These are phyloP conservation scores for Proisotoma minuta DNA, from an alignment of 2,888 invertebrate species.

Conservation along the genomic window DNA sequence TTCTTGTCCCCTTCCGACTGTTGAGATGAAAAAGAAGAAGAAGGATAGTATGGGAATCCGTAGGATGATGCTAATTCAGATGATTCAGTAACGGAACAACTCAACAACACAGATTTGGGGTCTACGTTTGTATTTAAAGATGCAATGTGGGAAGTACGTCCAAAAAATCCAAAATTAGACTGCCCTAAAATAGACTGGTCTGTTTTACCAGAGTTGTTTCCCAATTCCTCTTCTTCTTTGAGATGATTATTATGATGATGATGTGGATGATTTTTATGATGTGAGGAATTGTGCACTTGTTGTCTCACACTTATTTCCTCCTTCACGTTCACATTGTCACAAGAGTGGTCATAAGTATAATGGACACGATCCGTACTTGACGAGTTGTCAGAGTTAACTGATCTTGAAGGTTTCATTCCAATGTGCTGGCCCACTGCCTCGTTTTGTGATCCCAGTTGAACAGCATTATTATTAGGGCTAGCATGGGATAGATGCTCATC, in stretches of 20 bases:
- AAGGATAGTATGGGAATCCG: constrained; percentile 5
- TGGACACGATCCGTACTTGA: constrained; percentile 44
- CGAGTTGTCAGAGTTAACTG: constrained; percentile 41
- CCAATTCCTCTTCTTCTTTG: constrained; percentile 3
- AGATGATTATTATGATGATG: neutral
- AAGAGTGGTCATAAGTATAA: no score
- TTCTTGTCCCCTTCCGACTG: constrained; percentile 1
- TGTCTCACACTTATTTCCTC: neutral
- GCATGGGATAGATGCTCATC: constrained; percentile 2
- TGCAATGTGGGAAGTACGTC: constrained; percentile 18
- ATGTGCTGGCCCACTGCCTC: constrained; percentile 19
- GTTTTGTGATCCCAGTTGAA: constrained; percentile 5
- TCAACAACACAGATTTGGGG: constrained; percentile 20
- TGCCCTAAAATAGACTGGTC: constrained; percentile 39
- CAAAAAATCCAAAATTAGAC: constrained; percentile 43
- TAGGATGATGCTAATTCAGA: constrained; percentile 3
- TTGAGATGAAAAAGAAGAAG: no score
- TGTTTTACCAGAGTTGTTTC: constrained; percentile 18
- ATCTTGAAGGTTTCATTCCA: constrained; percentile 26
- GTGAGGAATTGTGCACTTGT: neutral
- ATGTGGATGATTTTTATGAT: neutral
- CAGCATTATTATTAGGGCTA: neutral
- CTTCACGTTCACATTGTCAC: neutral
- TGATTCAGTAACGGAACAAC: constrained; percentile 24
- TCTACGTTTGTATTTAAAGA: neutral